phyloP scores from a whole-genome alignment of 1,140 invertebrate species.

The Meteorus sp. region DNA sequence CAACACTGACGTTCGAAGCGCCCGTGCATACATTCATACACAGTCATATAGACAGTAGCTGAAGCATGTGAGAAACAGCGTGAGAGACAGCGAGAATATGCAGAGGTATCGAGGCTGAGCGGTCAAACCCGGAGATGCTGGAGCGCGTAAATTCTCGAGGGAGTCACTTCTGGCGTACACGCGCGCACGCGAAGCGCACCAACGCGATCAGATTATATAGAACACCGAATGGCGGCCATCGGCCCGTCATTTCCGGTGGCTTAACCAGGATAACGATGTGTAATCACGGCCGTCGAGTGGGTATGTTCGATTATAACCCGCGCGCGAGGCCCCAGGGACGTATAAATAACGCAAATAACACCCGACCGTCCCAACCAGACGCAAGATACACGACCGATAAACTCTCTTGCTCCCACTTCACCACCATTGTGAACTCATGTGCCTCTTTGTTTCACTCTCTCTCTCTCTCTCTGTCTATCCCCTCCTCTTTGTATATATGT shows the following conservation, averaged over 20 bases:
- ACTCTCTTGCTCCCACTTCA: neutral
- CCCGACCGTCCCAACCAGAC: conserved; percentile 10
- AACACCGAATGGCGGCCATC: conserved; percentile 12
- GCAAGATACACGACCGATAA: conserved; percentile 29
- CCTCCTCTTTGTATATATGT: too few species aligned
- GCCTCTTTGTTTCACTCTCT: neutral
- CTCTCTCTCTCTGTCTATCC: neutral
- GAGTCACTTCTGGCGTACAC: conserved; percentile 3
- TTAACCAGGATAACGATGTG: conserved; percentile 53
- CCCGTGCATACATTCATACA: neutral
- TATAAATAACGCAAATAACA: conserved; percentile 57
- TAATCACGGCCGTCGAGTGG: conserved; percentile 46
- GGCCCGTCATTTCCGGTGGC: conserved; percentile 47
- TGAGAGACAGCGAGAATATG: conserved; percentile 8
- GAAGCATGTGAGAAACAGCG: conserved; percentile 3
- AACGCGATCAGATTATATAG: conserved; percentile 1
- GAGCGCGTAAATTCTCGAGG: conserved; percentile 16
- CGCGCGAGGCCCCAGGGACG: conserved; percentile 44
- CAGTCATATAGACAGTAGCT: neutral
- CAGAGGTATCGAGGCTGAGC: neutral
- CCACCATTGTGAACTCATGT: neutral
- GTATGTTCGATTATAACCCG: conserved; percentile 48
- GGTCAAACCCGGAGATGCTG: conserved; percentile 5
- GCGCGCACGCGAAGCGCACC: neutral
- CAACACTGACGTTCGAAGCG: neutral